Conservation (phyloP, 2,888 invertebrate genomes). For the Neoscelio sp. region DNA sequence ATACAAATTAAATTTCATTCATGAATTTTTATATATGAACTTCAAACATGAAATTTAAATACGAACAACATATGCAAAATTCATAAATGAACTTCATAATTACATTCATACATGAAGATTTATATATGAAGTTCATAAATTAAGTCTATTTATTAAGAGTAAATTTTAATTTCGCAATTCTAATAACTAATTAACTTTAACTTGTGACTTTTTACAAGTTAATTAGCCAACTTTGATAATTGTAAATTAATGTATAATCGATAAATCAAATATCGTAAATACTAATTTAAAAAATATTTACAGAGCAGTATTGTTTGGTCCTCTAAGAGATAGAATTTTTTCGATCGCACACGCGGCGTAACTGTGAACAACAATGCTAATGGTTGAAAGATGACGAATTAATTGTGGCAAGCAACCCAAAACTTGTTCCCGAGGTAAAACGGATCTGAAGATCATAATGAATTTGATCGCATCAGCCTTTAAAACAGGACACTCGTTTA, state of each 20-base stretch:
- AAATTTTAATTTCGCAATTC: no score
- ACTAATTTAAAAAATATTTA: constrained; percentile 76
- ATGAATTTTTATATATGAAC: no score
- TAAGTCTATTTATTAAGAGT: constrained; percentile 82
- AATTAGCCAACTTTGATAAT: no score
- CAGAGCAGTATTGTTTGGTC: constrained; percentile 85
- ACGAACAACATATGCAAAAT: no score
- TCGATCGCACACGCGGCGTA: constrained; percentile 97
- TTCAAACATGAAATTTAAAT: no score
- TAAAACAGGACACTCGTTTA: constrained; percentile 94
- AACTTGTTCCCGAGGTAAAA: constrained; percentile 92
- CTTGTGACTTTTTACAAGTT: no score
- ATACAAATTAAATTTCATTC: no score
- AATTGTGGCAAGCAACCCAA: constrained; percentile 90
- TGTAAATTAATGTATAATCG: no score
- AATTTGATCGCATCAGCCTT: constrained; percentile 99
- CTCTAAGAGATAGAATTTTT: constrained; percentile 91
- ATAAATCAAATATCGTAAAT: constrained; percentile 3
- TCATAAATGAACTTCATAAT: no score
- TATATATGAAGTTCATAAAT: constrained; percentile 19
- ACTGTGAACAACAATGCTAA: constrained; percentile 95
- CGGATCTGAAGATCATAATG: constrained; percentile 96
- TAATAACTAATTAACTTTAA: no score
- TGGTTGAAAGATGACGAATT: constrained; percentile 90
- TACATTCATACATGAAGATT: no score